These are phyloP conservation scores for Cervus canadensis DNA, from an alignment of 2,113 vertebrate genomes.

Conservation along the genomic window DNA sequence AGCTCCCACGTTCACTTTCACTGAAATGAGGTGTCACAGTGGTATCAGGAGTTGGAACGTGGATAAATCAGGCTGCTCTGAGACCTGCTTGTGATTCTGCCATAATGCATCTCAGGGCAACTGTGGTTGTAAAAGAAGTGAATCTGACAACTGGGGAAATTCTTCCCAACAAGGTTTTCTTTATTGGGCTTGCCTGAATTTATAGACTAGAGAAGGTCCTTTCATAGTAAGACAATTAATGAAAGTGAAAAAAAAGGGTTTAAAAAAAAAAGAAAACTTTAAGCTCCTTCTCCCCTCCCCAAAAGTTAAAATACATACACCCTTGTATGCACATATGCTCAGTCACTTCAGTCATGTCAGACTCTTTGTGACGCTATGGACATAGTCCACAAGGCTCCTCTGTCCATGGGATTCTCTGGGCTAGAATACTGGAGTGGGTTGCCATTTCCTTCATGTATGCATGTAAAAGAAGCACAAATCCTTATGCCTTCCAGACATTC, in stretches of 20 bases:
- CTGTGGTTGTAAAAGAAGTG: too few relatives aligned
- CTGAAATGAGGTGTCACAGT: too few relatives aligned
- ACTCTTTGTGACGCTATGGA: not conserved
- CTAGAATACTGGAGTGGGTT: not conserved
- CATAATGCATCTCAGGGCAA: too few relatives aligned
- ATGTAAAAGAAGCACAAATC: not conserved
- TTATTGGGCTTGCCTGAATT: too few relatives aligned
- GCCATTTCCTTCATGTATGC: not conserved
- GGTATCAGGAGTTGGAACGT: too few relatives aligned
- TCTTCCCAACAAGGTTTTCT: too few relatives aligned
- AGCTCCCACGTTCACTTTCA: not conserved
- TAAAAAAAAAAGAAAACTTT: not conserved
- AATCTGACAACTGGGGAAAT: too few relatives aligned
- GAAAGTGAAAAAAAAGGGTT: too few relatives aligned
- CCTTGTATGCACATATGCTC: not conserved
- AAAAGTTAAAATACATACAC: not conserved
- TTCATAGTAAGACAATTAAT: too few relatives aligned
- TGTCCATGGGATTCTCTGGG: not conserved
- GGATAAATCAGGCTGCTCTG: too few relatives aligned
- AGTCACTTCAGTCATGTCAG: not conserved
- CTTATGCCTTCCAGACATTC: conserved; percentile 12
- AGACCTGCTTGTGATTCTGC: too few relatives aligned
- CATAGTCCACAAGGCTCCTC: not conserved
- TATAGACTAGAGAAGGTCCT: too few relatives aligned
- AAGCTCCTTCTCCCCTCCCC: not conserved